phyloP scores from a whole-genome alignment of 2,888 invertebrate genomes.

The Zeuzera pyrina region DNA sequence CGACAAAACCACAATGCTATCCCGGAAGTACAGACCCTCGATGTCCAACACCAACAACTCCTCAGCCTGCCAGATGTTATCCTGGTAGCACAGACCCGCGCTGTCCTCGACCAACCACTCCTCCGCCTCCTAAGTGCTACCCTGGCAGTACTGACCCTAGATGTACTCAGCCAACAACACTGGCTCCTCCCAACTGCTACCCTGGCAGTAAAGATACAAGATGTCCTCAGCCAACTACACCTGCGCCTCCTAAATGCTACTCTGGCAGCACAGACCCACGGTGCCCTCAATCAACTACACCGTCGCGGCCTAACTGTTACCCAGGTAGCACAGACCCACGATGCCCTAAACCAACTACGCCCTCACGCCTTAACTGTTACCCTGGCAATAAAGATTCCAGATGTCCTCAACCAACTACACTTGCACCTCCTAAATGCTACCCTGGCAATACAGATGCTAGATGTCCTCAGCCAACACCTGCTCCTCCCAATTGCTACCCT shows the following conservation, averaged over 20 bases:
- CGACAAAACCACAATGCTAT: constrained; percentile 20
- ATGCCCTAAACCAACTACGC: constrained; percentile 26
- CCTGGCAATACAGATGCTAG: constrained; percentile 27
- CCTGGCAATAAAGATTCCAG: constrained; percentile 24
- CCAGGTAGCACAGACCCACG: constrained; percentile 39
- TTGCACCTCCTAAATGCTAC: constrained; percentile 20
- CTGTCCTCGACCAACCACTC: constrained; percentile 28
- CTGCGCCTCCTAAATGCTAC: constrained; percentile 18
- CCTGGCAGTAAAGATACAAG: constrained; percentile 37
- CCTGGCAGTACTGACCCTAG: constrained; percentile 25
- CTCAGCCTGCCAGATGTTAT: constrained; percentile 23
- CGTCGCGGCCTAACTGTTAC: constrained; percentile 21
- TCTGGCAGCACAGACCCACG: constrained; percentile 25
- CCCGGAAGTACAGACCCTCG: no score
- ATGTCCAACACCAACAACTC: constrained; percentile 23
- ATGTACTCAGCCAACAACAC: constrained; percentile 31
- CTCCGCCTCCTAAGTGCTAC: constrained; percentile 24
- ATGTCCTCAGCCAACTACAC: constrained; percentile 23
- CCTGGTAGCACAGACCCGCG: constrained; percentile 27
- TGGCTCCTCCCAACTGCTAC: constrained; percentile 22
- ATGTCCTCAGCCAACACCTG: constrained; percentile 27
- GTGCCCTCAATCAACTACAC: constrained; percentile 23
- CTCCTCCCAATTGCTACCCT: constrained; percentile 22
- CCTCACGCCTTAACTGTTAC: constrained; percentile 21
- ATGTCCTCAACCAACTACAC: constrained; percentile 27